A percentile compares a stretch with the other conserved stretches of the same genome.
Conservation (phyloP, 2,888 invertebrate genomes). For the Priocnemis perturbator region DNA sequence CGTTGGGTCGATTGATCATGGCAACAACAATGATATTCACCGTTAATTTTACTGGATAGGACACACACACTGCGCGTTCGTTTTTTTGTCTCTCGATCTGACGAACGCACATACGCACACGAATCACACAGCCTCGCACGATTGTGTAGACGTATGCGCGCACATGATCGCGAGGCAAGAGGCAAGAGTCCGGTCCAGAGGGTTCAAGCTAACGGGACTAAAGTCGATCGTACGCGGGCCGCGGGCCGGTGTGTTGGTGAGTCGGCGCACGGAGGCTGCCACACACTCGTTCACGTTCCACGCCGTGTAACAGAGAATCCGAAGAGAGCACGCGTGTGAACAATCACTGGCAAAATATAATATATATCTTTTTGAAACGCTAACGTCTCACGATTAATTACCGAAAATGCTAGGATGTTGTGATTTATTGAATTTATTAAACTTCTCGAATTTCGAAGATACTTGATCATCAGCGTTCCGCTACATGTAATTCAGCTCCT, state of each 20-base stretch:
- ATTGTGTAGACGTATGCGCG: conserved; percentile 14
- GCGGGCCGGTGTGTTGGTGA: conserved; percentile 29
- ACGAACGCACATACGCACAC: conserved; percentile 27
- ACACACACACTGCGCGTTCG: conserved; percentile 14
- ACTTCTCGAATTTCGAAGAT: no score
- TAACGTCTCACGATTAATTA: no score
- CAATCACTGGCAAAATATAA: no score
- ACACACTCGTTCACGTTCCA: conserved; percentile 31
- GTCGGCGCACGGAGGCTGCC: conserved; percentile 24
- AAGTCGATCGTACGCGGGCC: conserved; percentile 53
- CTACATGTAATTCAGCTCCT: no score
- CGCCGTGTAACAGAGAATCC: no score
- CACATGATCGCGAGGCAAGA: conserved; percentile 39
- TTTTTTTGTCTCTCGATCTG: neutral
- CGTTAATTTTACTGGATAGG: conserved; percentile 57
- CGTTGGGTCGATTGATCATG: no score
- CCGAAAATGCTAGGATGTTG: no score
- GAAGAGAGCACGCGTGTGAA: no score
- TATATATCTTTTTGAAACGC: no score
- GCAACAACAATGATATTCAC: conserved; percentile 56
- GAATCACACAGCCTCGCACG: conserved; percentile 5
- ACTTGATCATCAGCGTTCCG: no score
- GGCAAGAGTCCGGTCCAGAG: conserved; percentile 60
- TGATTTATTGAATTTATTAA: no score
- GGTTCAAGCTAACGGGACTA: conserved; percentile 71